Evolutionary conservation across 37 sponge, comb jelly and placozoan species (phyloP).

Genomic region (Ianthella basta): DNA sequence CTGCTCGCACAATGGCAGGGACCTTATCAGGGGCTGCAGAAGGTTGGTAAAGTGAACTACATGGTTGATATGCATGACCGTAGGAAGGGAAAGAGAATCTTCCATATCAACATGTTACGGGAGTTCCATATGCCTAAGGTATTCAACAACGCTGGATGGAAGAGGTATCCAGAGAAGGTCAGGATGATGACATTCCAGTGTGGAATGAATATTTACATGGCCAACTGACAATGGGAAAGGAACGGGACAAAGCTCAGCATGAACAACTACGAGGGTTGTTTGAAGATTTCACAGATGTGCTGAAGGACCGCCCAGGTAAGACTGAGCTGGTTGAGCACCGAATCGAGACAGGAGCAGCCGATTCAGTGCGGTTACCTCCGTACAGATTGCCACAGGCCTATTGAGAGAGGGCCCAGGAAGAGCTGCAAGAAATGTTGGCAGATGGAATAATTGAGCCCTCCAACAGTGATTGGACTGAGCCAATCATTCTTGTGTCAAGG

Average conservation of each 20-base stretch:
- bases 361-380: slow-evolving; percentile 24
- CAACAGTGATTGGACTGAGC: slow-evolving; percentile 52
- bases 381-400: slow-evolving; percentile 45
- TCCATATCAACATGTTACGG: slow-evolving; percentile 50
- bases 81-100: slow-evolving; percentile 24
- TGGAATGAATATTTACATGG: too few relatives aligned
- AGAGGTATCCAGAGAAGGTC: too few relatives aligned
- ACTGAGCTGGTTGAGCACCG: too few relatives aligned
- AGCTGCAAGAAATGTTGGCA: slow-evolving; percentile 55
- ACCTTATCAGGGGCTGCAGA: slow-evolving; percentile 19
- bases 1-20: slow-evolving; percentile 46
- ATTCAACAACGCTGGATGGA: too few relatives aligned
- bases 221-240: not conserved
- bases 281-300: slow-evolving; percentile 25
- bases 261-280: too few relatives aligned
- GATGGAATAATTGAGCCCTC: slow-evolving; percentile 47
- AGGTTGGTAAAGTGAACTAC: slow-evolving; percentile 39
- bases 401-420: slow-evolving; percentile 8
- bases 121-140: not conserved
- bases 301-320: slow-evolving; percentile 24
- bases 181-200: too few relatives aligned
- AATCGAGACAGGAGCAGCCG: slow-evolving; percentile 5
- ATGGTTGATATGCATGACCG: slow-evolving; percentile 28
- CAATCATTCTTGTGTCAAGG: slow-evolving; percentile 53
- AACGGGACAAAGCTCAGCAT: not conserved